Evolutionary conservation across 2,797 vertebrate species (phyloP).

Genomic region (Acrossocheilus fasciatus): DNA sequence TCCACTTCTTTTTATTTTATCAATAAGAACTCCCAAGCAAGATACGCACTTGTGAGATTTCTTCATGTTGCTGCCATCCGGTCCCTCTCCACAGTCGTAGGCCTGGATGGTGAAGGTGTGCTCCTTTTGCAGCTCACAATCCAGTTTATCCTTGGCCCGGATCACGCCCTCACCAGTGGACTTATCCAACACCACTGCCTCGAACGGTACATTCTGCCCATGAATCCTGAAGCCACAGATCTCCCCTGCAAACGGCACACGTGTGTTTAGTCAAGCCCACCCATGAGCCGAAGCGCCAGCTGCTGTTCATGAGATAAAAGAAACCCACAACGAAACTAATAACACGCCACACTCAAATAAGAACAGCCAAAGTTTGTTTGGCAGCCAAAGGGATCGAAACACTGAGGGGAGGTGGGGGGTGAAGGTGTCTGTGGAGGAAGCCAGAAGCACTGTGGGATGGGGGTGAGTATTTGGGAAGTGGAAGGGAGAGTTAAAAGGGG

Average conservation of each 20-base stretch:
- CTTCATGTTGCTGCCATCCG: slow-evolving; percentile 89
- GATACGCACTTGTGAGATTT: slow-evolving; percentile 97
- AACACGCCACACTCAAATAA: slow-evolving; percentile 73
- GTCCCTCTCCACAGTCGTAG: slow-evolving; percentile 95
- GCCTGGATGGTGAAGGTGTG: slow-evolving; percentile 97
- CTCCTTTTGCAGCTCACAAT: slow-evolving; percentile 97
- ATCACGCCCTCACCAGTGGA: slow-evolving; percentile 95
- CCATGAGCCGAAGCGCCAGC: slow-evolving; percentile 10
- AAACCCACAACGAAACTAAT: slow-evolving; percentile 66
- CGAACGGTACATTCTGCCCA: slow-evolving; percentile 95
- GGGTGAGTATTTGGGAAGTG: slow-evolving; percentile 80
- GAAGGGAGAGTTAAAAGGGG: slow-evolving; percentile 80
- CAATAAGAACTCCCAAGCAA: not conserved
- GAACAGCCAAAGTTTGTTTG: slow-evolving; percentile 78
- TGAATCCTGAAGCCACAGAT: slow-evolving; percentile 99
- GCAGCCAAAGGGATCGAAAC: slow-evolving; percentile 87
- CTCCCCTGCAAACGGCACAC: slow-evolving; percentile 86
- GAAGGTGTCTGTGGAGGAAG: slow-evolving; percentile 86
- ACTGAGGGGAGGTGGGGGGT: slow-evolving; percentile 74
- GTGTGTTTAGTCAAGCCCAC: slow-evolving; percentile 59
- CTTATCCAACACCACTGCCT: slow-evolving; percentile 96
- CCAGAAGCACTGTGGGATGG: slow-evolving; percentile 85
- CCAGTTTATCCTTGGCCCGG: slow-evolving; percentile 92
- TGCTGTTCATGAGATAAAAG: slow-evolving; percentile 52
- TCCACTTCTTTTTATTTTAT: not conserved